Evolutionary conservation across 1,140 invertebrate genomes (phyloP).

Genomic region (Philopotamus ludificatus): DNA sequence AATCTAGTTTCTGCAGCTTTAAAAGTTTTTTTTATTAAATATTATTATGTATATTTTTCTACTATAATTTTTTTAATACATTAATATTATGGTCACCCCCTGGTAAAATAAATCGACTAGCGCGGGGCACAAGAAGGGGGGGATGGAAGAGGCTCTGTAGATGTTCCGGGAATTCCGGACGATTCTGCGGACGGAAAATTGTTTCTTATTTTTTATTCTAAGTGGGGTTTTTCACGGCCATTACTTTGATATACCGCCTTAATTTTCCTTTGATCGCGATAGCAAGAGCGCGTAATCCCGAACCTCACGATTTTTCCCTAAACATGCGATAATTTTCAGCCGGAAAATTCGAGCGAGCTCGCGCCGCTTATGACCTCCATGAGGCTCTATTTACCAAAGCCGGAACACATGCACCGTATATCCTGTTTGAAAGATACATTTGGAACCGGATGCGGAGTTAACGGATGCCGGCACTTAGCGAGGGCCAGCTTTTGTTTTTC

Average conservation of each 20-base stretch:
- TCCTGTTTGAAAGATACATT: slow-evolving; percentile 19
- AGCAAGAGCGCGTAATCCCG: too few relatives aligned
- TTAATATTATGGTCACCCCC: too few relatives aligned
- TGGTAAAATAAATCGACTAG: too few relatives aligned
- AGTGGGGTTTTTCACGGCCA: slow-evolving; percentile 6
- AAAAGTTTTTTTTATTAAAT: too few relatives aligned
- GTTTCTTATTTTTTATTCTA: slow-evolving; percentile 18
- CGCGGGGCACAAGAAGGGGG: background rate
- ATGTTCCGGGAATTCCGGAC: background rate
- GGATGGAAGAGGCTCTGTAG: background rate
- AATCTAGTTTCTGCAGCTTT: too few relatives aligned
- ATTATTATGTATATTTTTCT: too few relatives aligned
- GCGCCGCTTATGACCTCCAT: too few relatives aligned
- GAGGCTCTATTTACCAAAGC: slow-evolving; percentile 11
- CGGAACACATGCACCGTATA: slow-evolving; percentile 26
- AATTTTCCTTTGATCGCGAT: slow-evolving; percentile 4
- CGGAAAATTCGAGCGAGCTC: too few relatives aligned
- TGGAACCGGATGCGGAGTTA: slow-evolving; percentile 24
- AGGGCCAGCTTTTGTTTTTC: slow-evolving; percentile 25
- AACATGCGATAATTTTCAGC: too few relatives aligned
- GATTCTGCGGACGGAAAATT: background rate
- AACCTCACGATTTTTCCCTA: too few relatives aligned
- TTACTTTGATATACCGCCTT: slow-evolving; percentile 8
- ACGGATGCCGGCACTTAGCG: slow-evolving; percentile 30
- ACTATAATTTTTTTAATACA: too few relatives aligned